Conservation (phyloP, 2,797 vertebrate species). For the Spatula clypeata region DNA sequence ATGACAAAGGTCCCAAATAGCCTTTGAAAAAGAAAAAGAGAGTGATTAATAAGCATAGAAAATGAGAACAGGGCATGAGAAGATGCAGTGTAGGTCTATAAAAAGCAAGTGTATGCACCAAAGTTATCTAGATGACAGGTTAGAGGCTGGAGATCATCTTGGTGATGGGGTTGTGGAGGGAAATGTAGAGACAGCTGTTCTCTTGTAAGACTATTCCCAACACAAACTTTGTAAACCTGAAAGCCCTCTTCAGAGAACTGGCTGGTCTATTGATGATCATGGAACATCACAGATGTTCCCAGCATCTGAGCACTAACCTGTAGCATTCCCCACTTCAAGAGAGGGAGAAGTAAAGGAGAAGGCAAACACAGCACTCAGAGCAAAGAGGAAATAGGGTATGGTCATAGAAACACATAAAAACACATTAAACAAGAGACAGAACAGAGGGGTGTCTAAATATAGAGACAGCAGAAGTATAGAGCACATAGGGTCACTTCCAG, state of each 20-base stretch:
- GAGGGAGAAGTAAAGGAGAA: background rate
- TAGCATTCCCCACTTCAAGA: background rate
- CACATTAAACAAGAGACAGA: background rate
- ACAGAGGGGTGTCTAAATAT: background rate
- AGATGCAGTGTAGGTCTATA: background rate
- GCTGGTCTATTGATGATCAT: background rate
- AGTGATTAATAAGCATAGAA: background rate
- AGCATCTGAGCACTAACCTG: background rate
- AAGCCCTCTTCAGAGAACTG: background rate
- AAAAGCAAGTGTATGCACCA: rapidly evolving
- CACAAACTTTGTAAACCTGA: background rate
- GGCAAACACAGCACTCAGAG: background rate
- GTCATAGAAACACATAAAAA: background rate
- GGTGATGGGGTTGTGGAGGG: background rate
- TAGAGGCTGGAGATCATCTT: background rate
- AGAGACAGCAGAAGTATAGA: background rate
- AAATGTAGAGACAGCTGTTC: background rate
- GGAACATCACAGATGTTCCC: background rate
- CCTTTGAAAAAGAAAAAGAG: background rate
- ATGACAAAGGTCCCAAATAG: background rate
- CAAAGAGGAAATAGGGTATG: background rate
- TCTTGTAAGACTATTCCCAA: background rate
- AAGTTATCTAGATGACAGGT: rapidly evolving
- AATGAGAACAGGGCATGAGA: background rate
- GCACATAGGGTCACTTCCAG: background rate